Evolutionary conservation across 2,113 vertebrate species (phyloP).

Genomic region (Halichoerus grypus): DNA sequence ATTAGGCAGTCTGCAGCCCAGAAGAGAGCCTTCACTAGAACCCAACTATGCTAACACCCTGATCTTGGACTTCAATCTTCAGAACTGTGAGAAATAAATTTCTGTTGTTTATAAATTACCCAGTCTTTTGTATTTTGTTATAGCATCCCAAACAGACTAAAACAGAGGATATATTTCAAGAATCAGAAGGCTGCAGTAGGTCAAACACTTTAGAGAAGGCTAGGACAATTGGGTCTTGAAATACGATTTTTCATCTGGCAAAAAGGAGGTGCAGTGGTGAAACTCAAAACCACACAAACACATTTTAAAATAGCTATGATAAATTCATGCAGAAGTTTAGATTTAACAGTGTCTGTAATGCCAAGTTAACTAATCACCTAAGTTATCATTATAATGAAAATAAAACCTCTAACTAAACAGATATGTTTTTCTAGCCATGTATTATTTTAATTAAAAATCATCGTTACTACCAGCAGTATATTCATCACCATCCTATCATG

Average conservation of each 20-base stretch:
- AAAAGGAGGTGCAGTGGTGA: background rate
- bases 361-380: constrained; percentile 6
- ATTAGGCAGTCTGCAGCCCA: background rate
- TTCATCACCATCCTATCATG: background rate
- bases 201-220: background rate
- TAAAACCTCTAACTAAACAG: background rate
- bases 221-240: background rate
- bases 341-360: constrained; percentile 1
- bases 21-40: background rate
- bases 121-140: background rate
- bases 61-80: background rate
- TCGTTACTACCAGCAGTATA: background rate
- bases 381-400: background rate
- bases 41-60: background rate
- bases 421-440: background rate
- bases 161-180: background rate
- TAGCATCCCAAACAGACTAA: background rate
- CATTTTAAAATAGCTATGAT: background rate
- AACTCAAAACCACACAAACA: background rate
- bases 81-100: background rate
- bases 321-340: background rate
- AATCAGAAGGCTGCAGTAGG: background rate
- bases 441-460: background rate
- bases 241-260: background rate
- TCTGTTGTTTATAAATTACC: background rate